Conservation (phyloP, 2,113 vertebrate genomes). For the Lipophrys pholis region DNA sequence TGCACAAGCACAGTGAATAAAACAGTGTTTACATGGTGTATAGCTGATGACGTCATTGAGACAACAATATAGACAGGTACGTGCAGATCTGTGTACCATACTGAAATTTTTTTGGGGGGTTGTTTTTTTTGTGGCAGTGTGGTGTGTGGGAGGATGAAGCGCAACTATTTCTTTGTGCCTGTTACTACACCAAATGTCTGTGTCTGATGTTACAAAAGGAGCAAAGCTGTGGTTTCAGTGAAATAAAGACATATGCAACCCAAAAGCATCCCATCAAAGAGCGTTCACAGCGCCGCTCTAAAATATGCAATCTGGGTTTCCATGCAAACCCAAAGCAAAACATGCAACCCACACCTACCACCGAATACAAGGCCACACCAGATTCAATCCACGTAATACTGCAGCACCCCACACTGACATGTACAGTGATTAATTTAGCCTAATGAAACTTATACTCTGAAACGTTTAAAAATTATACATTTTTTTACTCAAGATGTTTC, state of each 20-base stretch:
- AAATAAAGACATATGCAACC: constrained; percentile 30
- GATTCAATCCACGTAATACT: neutral
- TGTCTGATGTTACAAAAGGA: constrained; percentile 60
- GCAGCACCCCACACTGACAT: neutral
- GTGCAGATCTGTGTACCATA: constrained; percentile 18
- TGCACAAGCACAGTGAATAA: constrained; percentile 8
- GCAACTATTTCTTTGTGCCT: constrained; percentile 36
- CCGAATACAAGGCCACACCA: neutral
- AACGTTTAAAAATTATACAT: neutral
- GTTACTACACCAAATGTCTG: neutral
- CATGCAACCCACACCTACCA: neutral
- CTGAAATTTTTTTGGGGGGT: constrained; percentile 33
- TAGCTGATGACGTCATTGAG: constrained; percentile 48
- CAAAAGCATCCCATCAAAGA: constrained; percentile 29
- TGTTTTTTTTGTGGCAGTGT: constrained; percentile 14
- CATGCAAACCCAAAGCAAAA: constrained; percentile 20
- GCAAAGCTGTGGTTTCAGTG: constrained; percentile 57
- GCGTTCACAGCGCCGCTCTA: neutral
- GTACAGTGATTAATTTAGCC: no score
- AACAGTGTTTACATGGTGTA: constrained; percentile 49
- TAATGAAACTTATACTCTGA: neutral
- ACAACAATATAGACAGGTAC: constrained; percentile 31
- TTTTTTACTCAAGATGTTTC: neutral
- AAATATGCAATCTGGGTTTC: constrained; percentile 31
- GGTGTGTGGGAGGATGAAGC: constrained; percentile 40